Base-by-base conservation (phyloP, 2,113 vertebrate genomes). In the Leptobrachium leishanense region DNA sequence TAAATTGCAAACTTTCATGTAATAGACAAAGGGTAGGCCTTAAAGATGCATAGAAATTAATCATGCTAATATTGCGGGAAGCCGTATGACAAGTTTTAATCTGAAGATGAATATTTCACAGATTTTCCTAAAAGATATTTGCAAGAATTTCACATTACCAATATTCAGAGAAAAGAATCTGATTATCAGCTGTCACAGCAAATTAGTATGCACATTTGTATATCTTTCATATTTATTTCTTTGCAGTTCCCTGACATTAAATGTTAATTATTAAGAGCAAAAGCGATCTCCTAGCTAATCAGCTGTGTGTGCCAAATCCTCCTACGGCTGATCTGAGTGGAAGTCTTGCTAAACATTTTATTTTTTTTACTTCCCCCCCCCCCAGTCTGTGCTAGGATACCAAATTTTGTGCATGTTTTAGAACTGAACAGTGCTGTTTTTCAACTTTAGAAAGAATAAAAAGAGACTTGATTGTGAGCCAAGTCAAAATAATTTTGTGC, bases 401-500 rank as follows among this genome's bases (percentile, higher is more conserved):
- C 9, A 8, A 64, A 54, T 6, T n/a, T 8, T 68, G 57, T 15
- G 40, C 31, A 20, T 74, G 46, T 54, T 54, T 31, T 54, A 13
- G n/a, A 31, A 72, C 57, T 31, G 53, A 68, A 74, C 46, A 68
- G 66, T 80, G 62, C 50, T 50, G 7, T 46, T 67, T 72, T 44
- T 41, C 8, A 11, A 43, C 71, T 74, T 80, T 71, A 63, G 15
- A 40, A 43, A 68, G 66, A 57, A 80, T 74, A 64, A 80, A 74
- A 50, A 46, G 20, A 43, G 1, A 43, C 64, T 74, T 74, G 77
- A 74, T 80, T 80, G 71, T 74, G 59, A 72, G 46, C 77, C 77
- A 74, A 80, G 15, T 44, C 44, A 72, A 72, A 79, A 63, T 79
- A 43, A 79, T 80, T 74, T 74, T 68, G 71, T 80, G 50, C 70